Base-by-base conservation (phyloP, 2,113 vertebrate genomes). In the Ia io region DNA sequence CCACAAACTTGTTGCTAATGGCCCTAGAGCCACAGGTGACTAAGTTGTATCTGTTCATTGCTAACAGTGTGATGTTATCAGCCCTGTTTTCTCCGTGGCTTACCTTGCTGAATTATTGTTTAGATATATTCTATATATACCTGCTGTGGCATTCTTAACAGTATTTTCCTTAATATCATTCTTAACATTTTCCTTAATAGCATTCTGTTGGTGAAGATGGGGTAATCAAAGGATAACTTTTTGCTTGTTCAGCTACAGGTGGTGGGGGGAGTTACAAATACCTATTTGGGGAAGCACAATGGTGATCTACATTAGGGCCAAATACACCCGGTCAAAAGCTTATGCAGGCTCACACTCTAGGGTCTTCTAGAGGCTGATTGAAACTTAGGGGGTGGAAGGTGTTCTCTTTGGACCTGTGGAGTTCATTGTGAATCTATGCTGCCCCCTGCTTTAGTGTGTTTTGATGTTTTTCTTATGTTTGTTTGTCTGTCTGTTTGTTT, bases 191-290 rank as follows among this genome's bases (percentile, higher is more conserved):
- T 84, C 44, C n/a, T 84, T 76, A 91, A 53, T 91, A 22, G 40
- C 78, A 18, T 79, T 91, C 71, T 93, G 89, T 96, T 76, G 44
- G 47, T 88, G 30, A 76, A 95, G 79, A 82, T 84, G 40, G n/a
- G 44, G 12, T 63, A 69, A 78, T 92, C 37, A 65, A 51, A 85
- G 56, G 71, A 18, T 69, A 90, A 9, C 77, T 88, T 92, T 78
- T 40, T 47, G 65, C 28, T 53, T 80, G 35, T 65, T 92, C 53
- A 76, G 16, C 47, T 65, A 17, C 37, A 69, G 47, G 61, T 30
- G 10, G 5, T 30, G 30, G 28, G 25, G 20, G 28, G 14, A 47
- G 56, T 69, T 84, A 32, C 51, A 88, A 56, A 90, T 82, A 44
- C 28, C 63, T 65, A 9, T 86, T 88, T 92, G 80, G 40, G 85